Conservation (phyloP, 2,797 vertebrate species). For the Margarornis squamiger region DNA sequence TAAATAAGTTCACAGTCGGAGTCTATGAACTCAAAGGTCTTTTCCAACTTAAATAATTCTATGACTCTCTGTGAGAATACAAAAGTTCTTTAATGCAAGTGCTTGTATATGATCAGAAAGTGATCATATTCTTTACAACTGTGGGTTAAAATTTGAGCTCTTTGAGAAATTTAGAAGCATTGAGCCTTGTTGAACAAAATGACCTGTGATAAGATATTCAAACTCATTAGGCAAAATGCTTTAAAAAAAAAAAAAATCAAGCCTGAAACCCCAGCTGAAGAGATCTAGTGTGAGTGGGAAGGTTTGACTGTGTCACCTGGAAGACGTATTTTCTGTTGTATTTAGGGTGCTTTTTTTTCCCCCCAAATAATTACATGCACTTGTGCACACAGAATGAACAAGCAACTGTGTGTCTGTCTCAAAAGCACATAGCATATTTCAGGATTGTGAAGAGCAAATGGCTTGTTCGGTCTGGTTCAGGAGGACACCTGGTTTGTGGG, state of each 20-base stretch:
- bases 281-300: not conserved
- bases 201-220: not conserved
- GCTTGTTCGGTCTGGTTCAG: not conserved
- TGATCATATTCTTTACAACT: not conserved
- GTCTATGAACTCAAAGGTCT: not conserved
- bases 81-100: not conserved
- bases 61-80: not conserved
- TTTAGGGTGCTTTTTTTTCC: not conserved
- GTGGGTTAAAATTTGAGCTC: not conserved
- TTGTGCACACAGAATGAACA: not conserved
- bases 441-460: not conserved
- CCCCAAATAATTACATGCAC: not conserved
- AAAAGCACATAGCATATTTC: not conserved
- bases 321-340: not conserved
- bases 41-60: not conserved
- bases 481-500: slow-evolving; percentile 43
- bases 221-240: not conserved
- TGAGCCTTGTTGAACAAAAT: not conserved
- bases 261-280: not conserved
- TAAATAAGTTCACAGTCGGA: not conserved
- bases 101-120: not conserved
- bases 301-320: not conserved
- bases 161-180: not conserved
- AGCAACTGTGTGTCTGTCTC: not conserved
- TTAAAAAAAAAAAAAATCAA: not conserved